phyloP scores from a whole-genome alignment of 2,797 vertebrate genomes.

The Pseudochromis fuscus region DNA sequence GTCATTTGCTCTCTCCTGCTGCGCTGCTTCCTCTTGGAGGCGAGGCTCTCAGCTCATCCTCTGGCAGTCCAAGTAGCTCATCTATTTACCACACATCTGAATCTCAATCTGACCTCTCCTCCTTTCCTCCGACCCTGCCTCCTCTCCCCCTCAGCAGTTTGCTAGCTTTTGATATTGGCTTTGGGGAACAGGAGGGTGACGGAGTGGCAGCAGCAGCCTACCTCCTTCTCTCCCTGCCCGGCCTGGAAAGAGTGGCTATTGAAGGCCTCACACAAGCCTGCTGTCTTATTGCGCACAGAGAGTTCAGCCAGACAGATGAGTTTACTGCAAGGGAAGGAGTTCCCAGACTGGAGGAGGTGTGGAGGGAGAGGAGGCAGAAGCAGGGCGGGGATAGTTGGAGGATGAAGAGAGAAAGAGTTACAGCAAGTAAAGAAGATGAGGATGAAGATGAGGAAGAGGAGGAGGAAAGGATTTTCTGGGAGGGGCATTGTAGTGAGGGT shows the following conservation, averaged over 20 bases:
- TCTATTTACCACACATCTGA: not conserved
- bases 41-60: slow-evolving; percentile 20
- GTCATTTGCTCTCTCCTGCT: slow-evolving; percentile 78
- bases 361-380: slow-evolving; percentile 18
- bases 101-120: not conserved
- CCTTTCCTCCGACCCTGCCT: slow-evolving; percentile 16
- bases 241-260: slow-evolving; percentile 81
- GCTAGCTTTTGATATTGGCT: slow-evolving; percentile 81
- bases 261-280: slow-evolving; percentile 76
- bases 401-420: not conserved
- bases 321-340: slow-evolving; percentile 73
- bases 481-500: slow-evolving; percentile 37
- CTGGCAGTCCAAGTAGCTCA: slow-evolving; percentile 25
- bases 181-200: slow-evolving; percentile 38
- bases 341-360: slow-evolving; percentile 79
- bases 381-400: slow-evolving; percentile 4
- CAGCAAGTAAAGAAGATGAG: slow-evolving; percentile 9
- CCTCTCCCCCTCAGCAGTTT: slow-evolving; percentile 75
- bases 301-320: slow-evolving; percentile 34
- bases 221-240: slow-evolving; percentile 85
- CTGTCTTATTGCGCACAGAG: slow-evolving; percentile 64
- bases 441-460: slow-evolving; percentile 30
- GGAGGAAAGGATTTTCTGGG: slow-evolving; percentile 29
- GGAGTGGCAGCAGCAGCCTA: slow-evolving; percentile 67
- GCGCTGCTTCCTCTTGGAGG: slow-evolving; percentile 83